phyloP scores from a whole-genome alignment of 2,113 vertebrate species.

The Bubo bubo region DNA sequence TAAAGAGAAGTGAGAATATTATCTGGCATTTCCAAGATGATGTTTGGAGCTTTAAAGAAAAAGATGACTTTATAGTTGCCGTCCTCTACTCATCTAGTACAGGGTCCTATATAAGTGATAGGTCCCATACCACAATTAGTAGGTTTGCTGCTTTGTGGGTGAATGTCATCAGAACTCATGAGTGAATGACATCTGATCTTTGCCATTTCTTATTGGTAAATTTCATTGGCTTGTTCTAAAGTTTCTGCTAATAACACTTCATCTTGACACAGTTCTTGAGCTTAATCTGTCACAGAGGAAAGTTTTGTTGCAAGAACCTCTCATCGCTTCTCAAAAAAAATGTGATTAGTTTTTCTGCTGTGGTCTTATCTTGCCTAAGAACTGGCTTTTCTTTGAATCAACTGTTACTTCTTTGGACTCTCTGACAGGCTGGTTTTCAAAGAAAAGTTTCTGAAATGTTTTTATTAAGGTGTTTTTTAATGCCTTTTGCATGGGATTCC shows the following conservation, averaged over 20 bases:
- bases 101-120: neutral
- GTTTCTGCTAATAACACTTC: neutral
- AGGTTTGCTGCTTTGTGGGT: neutral
- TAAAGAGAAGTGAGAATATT: neutral
- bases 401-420: neutral
- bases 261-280: neutral
- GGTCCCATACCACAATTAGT: neutral
- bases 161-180: neutral
- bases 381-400: neutral
- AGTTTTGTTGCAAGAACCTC: neutral
- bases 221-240: neutral
- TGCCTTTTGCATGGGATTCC: neutral
- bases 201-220: neutral
- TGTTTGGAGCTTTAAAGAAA: neutral
- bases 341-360: neutral
- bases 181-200: neutral
- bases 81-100: neutral
- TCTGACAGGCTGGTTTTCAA: neutral
- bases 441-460: neutral
- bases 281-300: neutral
- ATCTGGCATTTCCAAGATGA: neutral
- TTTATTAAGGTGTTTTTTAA: neutral
- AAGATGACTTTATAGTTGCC: neutral
- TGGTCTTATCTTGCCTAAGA: neutral
- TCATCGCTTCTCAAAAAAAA: neutral